Conservation (phyloP, 2,888 invertebrate genomes). For the Microctonus hyperodae region DNA sequence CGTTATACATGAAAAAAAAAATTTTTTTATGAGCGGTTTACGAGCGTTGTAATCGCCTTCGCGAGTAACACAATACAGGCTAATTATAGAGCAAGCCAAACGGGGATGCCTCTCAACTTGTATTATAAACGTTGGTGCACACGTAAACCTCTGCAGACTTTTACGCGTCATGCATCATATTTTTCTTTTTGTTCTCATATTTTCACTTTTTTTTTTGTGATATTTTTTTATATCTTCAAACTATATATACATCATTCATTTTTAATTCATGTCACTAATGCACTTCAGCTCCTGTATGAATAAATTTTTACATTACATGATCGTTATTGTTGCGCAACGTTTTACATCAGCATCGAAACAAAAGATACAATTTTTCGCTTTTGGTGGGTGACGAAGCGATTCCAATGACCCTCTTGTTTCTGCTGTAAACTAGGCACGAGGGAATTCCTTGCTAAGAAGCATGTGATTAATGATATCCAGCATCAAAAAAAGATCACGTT, state of each 20-base stretch:
- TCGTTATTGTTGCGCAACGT: not conserved
- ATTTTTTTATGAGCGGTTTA: constrained; percentile 56
- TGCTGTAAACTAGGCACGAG: constrained; percentile 61
- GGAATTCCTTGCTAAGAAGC: constrained; percentile 61
- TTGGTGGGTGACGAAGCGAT: constrained; percentile 55
- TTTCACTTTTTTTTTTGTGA: constrained; percentile 32
- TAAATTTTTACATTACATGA: not conserved
- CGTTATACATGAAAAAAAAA: constrained; percentile 37
- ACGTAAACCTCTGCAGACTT: constrained; percentile 43
- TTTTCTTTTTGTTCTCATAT: constrained; percentile 49
- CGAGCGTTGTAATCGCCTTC: constrained; percentile 55
- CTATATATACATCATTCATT: constrained; percentile 40
- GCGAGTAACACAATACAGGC: constrained; percentile 59
- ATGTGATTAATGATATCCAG: constrained; percentile 59
- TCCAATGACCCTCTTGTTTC: constrained; percentile 57
- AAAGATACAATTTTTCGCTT: constrained; percentile 47
- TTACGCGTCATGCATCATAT: constrained; percentile 58
- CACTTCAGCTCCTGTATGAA: constrained; percentile 48
- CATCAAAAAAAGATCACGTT: constrained; percentile 20
- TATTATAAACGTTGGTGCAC: constrained; percentile 51
- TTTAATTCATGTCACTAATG: constrained; percentile 57
- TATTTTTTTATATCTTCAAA: constrained; percentile 36
- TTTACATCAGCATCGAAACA: constrained; percentile 11
- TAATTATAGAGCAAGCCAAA: constrained; percentile 57
- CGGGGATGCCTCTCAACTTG: constrained; percentile 42